Evolutionary conservation across 2,888 invertebrate species (phyloP).

Genomic region (Epicampocera succincta): DNA sequence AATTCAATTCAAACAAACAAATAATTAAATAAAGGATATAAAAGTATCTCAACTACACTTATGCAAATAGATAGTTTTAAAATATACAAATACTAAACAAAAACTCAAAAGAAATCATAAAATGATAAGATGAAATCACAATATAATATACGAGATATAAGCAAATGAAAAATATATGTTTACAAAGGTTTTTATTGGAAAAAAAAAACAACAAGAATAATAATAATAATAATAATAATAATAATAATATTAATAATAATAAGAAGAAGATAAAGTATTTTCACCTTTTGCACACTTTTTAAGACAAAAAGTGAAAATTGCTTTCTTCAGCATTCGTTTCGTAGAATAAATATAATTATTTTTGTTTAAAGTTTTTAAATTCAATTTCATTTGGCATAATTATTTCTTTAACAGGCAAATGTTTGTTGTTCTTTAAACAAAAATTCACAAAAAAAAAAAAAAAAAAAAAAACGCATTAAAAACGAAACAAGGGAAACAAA

Average conservation of each 20-base stretch:
- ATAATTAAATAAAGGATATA: conserved; percentile 64
- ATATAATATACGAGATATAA: conserved; percentile 19
- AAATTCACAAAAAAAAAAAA: too few relatives aligned
- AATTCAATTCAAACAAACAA: too few relatives aligned
- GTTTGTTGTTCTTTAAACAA: too few relatives aligned
- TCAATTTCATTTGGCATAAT: too few relatives aligned
- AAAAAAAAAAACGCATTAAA: too few relatives aligned
- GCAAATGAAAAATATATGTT: conserved; percentile 19
- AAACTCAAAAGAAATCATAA: conserved; percentile 5
- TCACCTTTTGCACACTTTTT: conserved; percentile 57
- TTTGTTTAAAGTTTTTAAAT: not conserved
- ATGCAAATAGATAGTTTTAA: conserved; percentile 63
- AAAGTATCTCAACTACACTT: conserved; percentile 59
- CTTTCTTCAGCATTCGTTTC: conserved; percentile 32
- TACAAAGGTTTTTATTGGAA: not conserved
- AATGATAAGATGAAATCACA: not conserved
- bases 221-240: conserved; percentile 5
- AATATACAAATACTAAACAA: conserved; percentile 64
- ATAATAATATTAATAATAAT: not conserved
- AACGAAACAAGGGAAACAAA: too few relatives aligned
- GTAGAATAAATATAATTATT: conserved; percentile 12
- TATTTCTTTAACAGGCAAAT: too few relatives aligned
- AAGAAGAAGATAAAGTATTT: conserved; percentile 1
- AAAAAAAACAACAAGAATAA: too few relatives aligned
- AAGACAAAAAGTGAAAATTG: conserved; percentile 12